Evolutionary conservation across 2,888 invertebrate species (phyloP), one percentile per base, ranked within the genome.

Genomic region (Cataglyphis rosenhaueri): DNA sequence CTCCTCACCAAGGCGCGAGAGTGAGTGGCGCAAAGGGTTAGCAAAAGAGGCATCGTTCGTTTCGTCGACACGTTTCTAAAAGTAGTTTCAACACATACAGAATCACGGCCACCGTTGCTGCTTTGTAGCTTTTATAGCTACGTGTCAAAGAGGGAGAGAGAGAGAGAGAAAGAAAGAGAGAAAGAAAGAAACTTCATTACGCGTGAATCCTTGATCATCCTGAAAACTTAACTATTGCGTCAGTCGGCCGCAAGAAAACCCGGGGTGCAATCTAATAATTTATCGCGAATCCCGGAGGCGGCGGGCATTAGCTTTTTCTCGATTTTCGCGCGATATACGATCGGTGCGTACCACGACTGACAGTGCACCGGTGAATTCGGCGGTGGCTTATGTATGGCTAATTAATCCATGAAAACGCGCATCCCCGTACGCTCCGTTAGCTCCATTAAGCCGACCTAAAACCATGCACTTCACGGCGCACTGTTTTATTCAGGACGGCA

Each of bases 331-430:
- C 64, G 32, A 76, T 38, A 41, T 10, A 57, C 62, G 66, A 64
- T 9, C 10, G 59, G 35, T 12, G n/a, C 44, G 83, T 41, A 25
- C 21, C 57, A 59, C 61, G 70, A 65, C 29, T 29, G 61, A 62
- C 15, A 32, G 32, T 52, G 15, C 32, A 57, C 52, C 57, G 3
- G 21, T 29, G 70, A 59, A 57, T 78, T 81, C 86, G 76, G 55
- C 44, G 81, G 73, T 83, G 82, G 89, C 86, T 92, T 90, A 91
- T 91, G 91, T 91, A 91, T 91, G 90, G 91, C 89, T 90, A 91
- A 92, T 92, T 91, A 92, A 92, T 91, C 90, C 88, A 85, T 86
- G 88, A 86, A 91, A 90, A 91, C 87, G 83, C 82, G 83, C 85
- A 83, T 85, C 82, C 84, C 84, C 84, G 82, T 81, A 75, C 78